These are phyloP conservation scores for Chondrosia reniformis DNA, from an alignment of 37 sponge, comb jelly and placozoan genomes.

Conservation along the genomic window DNA sequence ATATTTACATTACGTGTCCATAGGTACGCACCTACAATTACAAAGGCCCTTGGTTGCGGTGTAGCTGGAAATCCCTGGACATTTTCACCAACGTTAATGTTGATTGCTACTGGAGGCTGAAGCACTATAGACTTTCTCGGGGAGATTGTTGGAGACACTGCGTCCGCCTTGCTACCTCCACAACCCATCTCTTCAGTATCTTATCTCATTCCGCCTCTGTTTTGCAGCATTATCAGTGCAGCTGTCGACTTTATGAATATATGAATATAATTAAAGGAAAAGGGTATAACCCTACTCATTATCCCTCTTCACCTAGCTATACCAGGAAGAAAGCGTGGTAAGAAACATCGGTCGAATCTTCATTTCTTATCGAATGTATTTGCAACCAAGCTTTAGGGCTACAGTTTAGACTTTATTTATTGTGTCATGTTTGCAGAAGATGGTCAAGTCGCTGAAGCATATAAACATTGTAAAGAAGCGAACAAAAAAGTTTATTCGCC, in stretches of 20 bases:
- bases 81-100: conserved; percentile 12
- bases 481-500: conserved; percentile 88
- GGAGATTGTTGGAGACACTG: neutral
- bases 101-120: conserved; percentile 19
- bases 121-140: conserved; percentile 2
- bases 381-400: too few species aligned
- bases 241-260: conserved; percentile 3
- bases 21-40: conserved; percentile 47
- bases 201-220: neutral
- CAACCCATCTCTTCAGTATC: conserved; percentile 26
- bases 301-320: neutral
- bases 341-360: neutral
- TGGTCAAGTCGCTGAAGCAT: conserved; percentile 70
- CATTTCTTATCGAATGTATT: too few species aligned
- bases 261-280: conserved; percentile 19
- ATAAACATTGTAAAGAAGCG: conserved; percentile 79
- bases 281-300: conserved; percentile 21
- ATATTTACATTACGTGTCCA: too few species aligned
- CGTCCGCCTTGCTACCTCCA: conserved; percentile 1
- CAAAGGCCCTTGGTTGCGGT: conserved; percentile 19
- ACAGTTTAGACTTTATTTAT: too few species aligned
- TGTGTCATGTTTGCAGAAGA: neutral
- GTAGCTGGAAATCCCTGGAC: conserved; percentile 20
- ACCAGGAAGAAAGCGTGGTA: conserved; percentile 14
- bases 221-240: neutral